Base-by-base conservation (phyloP, 2,797 vertebrate species). In the Crypturellus tataupa region DNA sequence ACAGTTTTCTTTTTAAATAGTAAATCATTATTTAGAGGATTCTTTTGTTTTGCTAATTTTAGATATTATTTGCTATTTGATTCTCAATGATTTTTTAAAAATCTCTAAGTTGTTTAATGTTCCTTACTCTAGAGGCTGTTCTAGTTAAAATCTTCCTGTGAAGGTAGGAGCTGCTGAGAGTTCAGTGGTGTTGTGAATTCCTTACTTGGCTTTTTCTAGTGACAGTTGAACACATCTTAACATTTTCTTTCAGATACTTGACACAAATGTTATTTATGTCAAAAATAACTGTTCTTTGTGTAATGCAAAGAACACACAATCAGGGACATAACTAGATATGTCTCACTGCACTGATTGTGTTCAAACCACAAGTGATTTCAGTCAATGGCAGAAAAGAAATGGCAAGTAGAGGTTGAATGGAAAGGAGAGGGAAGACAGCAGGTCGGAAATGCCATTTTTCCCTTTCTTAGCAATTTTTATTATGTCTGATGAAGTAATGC, bases 401-500 rank as follows among this genome's bases (percentile, higher is more conserved):
- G n/a, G 19, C 31, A 51, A 46, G 49, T 29, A 78, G 33, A 79
- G n/a, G 4, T 31, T 81, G 63, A 92, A 76, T 17, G 35, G 29
- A 67, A 81, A 25, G 37, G 53, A 84, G 49, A 71, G 13, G 29
- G 16, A 20, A n/a, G 39, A 25, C 53, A 53, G 31, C 39, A 20
- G 27, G 19, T 86, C 90, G 73, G 94, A 93, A 93, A 69, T 94
- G 46, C 35, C 35, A 29, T 24, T 84, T 58, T 31, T 55, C 58
- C 49, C 59, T 91, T 89, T 17, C n/a, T 4, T 69, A 72, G 63
- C 76, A 76, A 65, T 55, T 47, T 85, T 47, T 93, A 0, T 93
- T 91, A 21, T 49, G 73, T 35, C 56, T 77, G 58, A 49, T 92
- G 33, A 76, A 86, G n/a, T 69, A 72, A 69, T 27, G 31, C 55